Conservation (phyloP, 2,113 vertebrate genomes). For the Rhegmatorhina hoffmannsi region DNA sequence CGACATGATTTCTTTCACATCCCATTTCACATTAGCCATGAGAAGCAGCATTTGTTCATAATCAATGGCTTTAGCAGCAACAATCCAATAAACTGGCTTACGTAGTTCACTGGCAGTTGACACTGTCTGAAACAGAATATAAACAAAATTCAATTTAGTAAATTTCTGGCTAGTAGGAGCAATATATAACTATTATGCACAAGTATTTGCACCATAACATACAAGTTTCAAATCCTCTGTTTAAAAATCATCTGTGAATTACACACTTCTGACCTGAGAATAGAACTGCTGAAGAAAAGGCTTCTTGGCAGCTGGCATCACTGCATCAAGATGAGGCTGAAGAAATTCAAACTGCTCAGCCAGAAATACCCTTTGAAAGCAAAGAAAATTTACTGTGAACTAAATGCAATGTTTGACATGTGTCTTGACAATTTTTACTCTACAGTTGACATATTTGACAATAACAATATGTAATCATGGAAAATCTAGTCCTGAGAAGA, state of each 20-base stretch:
- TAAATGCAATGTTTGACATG: background rate
- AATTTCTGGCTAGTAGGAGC: background rate
- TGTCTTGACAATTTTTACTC: background rate
- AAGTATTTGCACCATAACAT: background rate
- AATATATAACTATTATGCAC: background rate
- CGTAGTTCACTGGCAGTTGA: slow-evolving; percentile 96
- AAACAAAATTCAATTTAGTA: background rate
- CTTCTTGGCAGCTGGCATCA: slow-evolving; percentile 98
- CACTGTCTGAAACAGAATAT: slow-evolving; percentile 85
- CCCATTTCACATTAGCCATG: slow-evolving; percentile 98
- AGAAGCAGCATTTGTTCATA: slow-evolving; percentile 96
- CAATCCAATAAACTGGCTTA: slow-evolving; percentile 99
- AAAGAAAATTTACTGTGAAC: slow-evolving; percentile 39
- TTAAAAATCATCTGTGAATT: background rate
- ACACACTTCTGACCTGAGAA: slow-evolving; percentile 85
- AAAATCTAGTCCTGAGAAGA: background rate
- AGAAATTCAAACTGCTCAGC: slow-evolving; percentile 97
- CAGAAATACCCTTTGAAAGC: slow-evolving; percentile 87
- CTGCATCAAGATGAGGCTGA: slow-evolving; percentile 93
- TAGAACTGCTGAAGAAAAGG: slow-evolving; percentile 99
- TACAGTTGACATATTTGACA: background rate
- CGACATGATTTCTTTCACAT: slow-evolving; percentile 99
- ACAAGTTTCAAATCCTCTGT: background rate
- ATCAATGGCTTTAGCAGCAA: slow-evolving; percentile 97
- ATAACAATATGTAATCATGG: background rate